phyloP scores from a whole-genome alignment of 2,888 invertebrate genomes.

The Aphrophora alni region DNA sequence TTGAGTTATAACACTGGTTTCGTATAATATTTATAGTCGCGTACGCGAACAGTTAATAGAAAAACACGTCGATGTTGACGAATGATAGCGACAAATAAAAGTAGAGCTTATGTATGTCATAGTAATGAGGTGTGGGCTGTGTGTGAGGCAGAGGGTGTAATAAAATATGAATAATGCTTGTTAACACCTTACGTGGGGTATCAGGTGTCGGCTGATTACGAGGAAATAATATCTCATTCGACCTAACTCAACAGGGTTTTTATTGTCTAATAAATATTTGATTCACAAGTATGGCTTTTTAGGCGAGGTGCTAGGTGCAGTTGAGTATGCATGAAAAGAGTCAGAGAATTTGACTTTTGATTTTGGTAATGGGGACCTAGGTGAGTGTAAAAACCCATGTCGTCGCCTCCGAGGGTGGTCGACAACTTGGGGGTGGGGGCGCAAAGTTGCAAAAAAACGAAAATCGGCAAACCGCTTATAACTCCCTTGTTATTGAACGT shows the following conservation, averaged over 20 bases:
- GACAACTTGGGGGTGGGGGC: too few relatives aligned
- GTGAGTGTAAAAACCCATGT: too few relatives aligned
- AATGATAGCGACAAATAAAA: neutral
- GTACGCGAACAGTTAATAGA: neutral
- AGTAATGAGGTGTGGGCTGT: neutral
- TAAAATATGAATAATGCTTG: constrained; percentile 2
- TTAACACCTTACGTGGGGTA: neutral
- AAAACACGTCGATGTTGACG: neutral
- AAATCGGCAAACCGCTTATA: too few relatives aligned
- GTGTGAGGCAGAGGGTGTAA: neutral
- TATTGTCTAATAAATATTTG: constrained; percentile 9
- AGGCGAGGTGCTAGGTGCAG: too few relatives aligned
- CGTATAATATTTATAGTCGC: too few relatives aligned
- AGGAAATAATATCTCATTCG: neutral
- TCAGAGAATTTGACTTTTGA: too few relatives aligned
- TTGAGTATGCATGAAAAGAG: too few relatives aligned
- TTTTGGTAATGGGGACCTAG: too few relatives aligned
- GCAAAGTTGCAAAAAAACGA: too few relatives aligned
- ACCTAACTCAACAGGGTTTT: neutral
- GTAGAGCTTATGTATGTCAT: neutral
- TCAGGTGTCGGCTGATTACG: neutral
- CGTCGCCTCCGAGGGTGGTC: too few relatives aligned
- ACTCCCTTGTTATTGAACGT: too few relatives aligned
- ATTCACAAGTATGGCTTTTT: neutral
- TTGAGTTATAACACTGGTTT: too few relatives aligned